Base-by-base conservation (phyloP, 2,113 vertebrate species). In the Sarotherodon lohbergeri region DNA sequence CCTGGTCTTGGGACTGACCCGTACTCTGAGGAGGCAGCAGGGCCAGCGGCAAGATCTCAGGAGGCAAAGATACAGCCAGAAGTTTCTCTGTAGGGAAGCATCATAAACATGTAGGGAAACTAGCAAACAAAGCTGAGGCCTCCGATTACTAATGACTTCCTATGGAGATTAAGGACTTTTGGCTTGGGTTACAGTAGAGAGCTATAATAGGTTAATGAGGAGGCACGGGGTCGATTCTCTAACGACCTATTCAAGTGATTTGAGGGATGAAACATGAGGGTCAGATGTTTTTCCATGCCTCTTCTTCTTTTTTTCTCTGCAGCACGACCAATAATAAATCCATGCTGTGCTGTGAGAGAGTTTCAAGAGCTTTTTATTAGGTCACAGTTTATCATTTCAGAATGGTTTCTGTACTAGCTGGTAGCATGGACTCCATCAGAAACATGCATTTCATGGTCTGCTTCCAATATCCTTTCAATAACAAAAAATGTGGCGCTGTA, bases 41-140 rank as follows among this genome's bases (percentile, higher is more conserved):
- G 83, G 83, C 68, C 39, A 89, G 73, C 14, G 88, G 52, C 34
- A 73, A 76, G 59, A 2, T 6, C 1, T 59, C 50, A 80, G 80
- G 83, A 52, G 59, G 86, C 83, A 95, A 29, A 90, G 71, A 87
- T 32, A 85, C 90, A 9, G 57, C 81, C 76, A 94, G 78, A 55
- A 80, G 55, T 84, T 97, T 96, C 82, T 90, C 97, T 98, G 96
- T 57, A 86, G 50, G 10, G 36, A 86, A 68, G 34, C 29, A 71
- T 41, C 9, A 81, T 39, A 91, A 88, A 92, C 50, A 90, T 56
- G 17, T 63, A 63, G 59, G 50, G 39, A 89, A 34, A 85, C 17
- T 9, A 29, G 3, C 34, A 84, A 50, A 85, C 85, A 89, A 82
- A 78, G 54, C 66, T 4, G 27, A 52, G 61, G 78, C 19, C 7